These are phyloP conservation scores for Pheosia gnoma DNA, from an alignment of 2,888 invertebrate species.

Conservation along the genomic window DNA sequence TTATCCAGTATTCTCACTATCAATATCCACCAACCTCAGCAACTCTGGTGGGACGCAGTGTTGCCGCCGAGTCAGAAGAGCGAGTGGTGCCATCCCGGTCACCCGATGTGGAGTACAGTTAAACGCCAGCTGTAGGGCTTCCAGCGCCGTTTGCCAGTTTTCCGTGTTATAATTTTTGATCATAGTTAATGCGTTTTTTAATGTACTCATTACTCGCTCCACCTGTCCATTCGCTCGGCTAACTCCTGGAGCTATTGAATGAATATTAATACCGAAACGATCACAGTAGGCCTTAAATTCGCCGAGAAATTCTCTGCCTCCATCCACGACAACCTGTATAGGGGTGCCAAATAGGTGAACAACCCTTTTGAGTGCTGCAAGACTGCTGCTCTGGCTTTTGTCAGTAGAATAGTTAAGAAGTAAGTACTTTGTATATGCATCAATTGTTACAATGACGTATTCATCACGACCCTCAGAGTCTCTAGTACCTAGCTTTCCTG, in stretches of 20 bases:
- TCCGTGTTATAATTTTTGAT: slow-evolving; percentile 28
- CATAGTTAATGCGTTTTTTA: slow-evolving; percentile 31
- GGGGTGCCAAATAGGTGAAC: slow-evolving; percentile 27
- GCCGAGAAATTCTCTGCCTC: slow-evolving; percentile 25
- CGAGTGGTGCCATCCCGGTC: slow-evolving; percentile 14
- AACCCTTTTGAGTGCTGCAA: slow-evolving; percentile 20
- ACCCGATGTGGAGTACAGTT: slow-evolving; percentile 14
- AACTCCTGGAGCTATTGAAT: slow-evolving; percentile 23
- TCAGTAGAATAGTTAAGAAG: slow-evolving; percentile 17
- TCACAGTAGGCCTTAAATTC: slow-evolving; percentile 23
- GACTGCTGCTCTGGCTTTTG: slow-evolving; percentile 7
- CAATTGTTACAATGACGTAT: slow-evolving; percentile 28
- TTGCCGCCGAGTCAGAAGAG: slow-evolving; percentile 8
- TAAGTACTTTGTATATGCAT: no score
- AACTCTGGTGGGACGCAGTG: slow-evolving; percentile 20
- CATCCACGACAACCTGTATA: slow-evolving; percentile 20
- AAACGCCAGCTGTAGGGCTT: slow-evolving; percentile 12
- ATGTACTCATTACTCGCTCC: slow-evolving; percentile 21
- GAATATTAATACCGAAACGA: slow-evolving; percentile 18
- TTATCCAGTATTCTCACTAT: no score
- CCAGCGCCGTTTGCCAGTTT: slow-evolving; percentile 10
- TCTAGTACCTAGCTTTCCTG: slow-evolving; percentile 25
- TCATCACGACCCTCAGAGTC: slow-evolving; percentile 15
- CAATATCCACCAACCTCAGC: slow-evolving; percentile 10
- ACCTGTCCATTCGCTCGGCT: slow-evolving; percentile 31